Base-by-base conservation (phyloP, 2,113 vertebrate genomes). In the Oreochromis tanganicae region DNA sequence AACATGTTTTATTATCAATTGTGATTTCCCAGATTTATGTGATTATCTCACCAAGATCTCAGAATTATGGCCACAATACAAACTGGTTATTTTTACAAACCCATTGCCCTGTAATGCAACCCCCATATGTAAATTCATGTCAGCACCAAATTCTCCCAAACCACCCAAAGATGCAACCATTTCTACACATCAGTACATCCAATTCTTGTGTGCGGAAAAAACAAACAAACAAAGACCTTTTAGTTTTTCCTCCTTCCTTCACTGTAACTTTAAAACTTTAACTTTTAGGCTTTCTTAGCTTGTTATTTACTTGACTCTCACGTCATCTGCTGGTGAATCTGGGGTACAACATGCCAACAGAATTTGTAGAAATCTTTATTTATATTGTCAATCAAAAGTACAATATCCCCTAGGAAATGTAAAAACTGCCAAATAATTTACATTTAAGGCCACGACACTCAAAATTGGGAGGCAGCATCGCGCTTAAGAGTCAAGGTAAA, bases 321-420 rank as follows among this genome's bases (percentile, higher is more conserved):
- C 14, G 68, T 32, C 92, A 59, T 59, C 93, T 94, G 34, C 85
- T 93, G 95, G 92, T 83, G 9, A 29, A n/a, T 24, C 27, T 10
- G 27, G 29, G 56, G 16, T 52, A 91, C 56, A 57, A 80, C 85
- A 90, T 3, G 9, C 57, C n/a, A 56, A 84, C 36, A 80, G 24
- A 90, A 88, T 89, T 93, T 88, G 86, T 95, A 96, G 54, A 96
- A 96, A 94, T 84, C 80, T 96, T 96, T 95, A 94, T 95, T 97
- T 61, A 86, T 89, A 85, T 87, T 55, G 32, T 93, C 87, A 84
- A 79, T 90, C 86, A 88, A 95, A 95, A 95, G 88, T 90, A 94
- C 88, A 92, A 86, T 38, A 68, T 75, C 66, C 80, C 85, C 82
- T 29, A 16, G 14, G 19, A 85, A 87, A 88, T 73, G 59, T 90